A percentile compares a stretch with the other conserved stretches of the same genome.
These are phyloP conservation scores for Apamea epomidion DNA, from an alignment of 2,888 invertebrate genomes.

Conservation along the genomic window DNA sequence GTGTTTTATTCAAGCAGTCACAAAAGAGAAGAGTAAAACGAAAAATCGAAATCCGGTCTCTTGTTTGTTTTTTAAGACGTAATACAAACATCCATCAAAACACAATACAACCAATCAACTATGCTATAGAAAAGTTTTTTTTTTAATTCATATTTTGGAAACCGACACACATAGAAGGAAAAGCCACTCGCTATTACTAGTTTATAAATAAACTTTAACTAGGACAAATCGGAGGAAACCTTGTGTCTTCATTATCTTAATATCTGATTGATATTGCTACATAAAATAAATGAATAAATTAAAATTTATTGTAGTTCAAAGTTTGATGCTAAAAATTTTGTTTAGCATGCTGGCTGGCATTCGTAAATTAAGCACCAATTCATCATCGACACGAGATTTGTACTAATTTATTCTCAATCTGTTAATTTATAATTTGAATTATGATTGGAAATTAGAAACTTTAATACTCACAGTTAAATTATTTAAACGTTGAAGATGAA, in stretches of 20 bases:
- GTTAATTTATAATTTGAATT: slow-evolving; percentile 60
- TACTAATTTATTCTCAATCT: slow-evolving; percentile 66
- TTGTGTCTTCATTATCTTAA: slow-evolving; percentile 72
- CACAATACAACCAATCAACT: slow-evolving; percentile 23
- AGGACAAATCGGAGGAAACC: slow-evolving; percentile 56
- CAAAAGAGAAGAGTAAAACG: slow-evolving; percentile 14
- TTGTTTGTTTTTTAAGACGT: slow-evolving; percentile 23
- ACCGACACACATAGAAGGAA: not conserved
- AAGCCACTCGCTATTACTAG: not conserved
- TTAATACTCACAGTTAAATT: slow-evolving; percentile 2
- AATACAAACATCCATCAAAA: slow-evolving; percentile 21
- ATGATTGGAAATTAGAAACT: slow-evolving; percentile 51
- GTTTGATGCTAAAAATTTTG: slow-evolving; percentile 59
- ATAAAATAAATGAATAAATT: slow-evolving; percentile 70
- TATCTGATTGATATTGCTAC: slow-evolving; percentile 75
- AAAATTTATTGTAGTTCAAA: slow-evolving; percentile 58
- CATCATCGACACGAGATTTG: slow-evolving; percentile 57
- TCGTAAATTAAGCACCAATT: slow-evolving; percentile 64
- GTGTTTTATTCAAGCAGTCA: slow-evolving; percentile 34
- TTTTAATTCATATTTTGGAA: not conserved
- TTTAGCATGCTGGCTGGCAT: slow-evolving; percentile 48
- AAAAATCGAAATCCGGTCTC: slow-evolving; percentile 1
- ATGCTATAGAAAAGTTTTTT: not conserved
- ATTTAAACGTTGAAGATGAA: slow-evolving; percentile 17
- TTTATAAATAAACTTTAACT: slow-evolving; percentile 9